phyloP scores from a whole-genome alignment of 2,113 vertebrate genomes.

The Alosa alosa region DNA sequence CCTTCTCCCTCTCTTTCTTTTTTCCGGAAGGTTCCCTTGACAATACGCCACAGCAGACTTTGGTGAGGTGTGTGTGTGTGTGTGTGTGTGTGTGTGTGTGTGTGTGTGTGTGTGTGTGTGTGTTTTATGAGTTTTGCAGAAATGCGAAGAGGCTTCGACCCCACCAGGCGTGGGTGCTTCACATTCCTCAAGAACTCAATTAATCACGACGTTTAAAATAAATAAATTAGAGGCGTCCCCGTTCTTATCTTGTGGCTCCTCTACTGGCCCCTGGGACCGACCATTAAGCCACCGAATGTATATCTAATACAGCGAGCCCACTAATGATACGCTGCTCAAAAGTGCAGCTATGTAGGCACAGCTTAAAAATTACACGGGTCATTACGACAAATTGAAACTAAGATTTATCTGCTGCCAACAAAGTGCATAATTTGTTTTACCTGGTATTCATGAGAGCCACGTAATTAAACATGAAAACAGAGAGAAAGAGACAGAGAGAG shows the following conservation, averaged over 20 bases:
- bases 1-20: neutral
- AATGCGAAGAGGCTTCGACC: slow-evolving; percentile 33
- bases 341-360: slow-evolving; percentile 65
- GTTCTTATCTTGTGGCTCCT: slow-evolving; percentile 70
- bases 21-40: slow-evolving; percentile 46
- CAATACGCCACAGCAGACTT: slow-evolving; percentile 55
- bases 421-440: slow-evolving; percentile 69
- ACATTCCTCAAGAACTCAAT: slow-evolving; percentile 68
- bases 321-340: slow-evolving; percentile 72
- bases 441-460: slow-evolving; percentile 64
- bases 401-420: slow-evolving; percentile 75
- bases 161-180: slow-evolving; percentile 51
- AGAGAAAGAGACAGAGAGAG: slow-evolving; percentile 27
- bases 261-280: slow-evolving; percentile 68
- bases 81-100: too few relatives aligned
- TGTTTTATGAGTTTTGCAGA: slow-evolving; percentile 53
- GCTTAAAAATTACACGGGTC: slow-evolving; percentile 75
- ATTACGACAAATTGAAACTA: slow-evolving; percentile 69
- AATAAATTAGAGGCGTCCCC: slow-evolving; percentile 72
- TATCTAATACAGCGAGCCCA: slow-evolving; percentile 72
- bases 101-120: neutral
- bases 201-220: slow-evolving; percentile 73
- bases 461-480: slow-evolving; percentile 65
- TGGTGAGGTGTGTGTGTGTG: neutral
- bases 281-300: slow-evolving; percentile 73